Conservation (phyloP, 2,888 invertebrate species). For the Apoda limacodes region DNA sequence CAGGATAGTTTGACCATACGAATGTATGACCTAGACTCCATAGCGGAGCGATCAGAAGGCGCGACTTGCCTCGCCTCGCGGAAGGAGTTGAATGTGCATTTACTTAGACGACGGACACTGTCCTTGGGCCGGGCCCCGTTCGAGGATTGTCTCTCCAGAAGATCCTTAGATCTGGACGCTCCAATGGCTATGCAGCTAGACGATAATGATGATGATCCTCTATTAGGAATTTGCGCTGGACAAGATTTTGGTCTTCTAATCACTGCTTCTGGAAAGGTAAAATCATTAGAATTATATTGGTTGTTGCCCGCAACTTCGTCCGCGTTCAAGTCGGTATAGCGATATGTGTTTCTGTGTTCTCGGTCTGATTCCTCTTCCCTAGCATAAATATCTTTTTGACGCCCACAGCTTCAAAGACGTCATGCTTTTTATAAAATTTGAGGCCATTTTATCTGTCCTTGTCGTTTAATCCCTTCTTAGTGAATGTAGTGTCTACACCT, state of each 20-base stretch:
- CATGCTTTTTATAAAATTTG: too few species aligned
- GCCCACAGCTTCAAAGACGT: too few species aligned
- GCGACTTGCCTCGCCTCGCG: slow-evolving; percentile 31
- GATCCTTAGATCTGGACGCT: slow-evolving; percentile 48
- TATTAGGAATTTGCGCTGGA: slow-evolving; percentile 81
- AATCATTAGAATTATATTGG: slow-evolving; percentile 6
- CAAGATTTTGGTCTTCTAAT: slow-evolving; percentile 91
- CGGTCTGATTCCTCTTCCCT: too few species aligned
- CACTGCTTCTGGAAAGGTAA: slow-evolving; percentile 86
- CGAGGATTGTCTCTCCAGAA: slow-evolving; percentile 40
- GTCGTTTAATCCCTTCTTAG: too few species aligned
- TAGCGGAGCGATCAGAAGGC: slow-evolving; percentile 27
- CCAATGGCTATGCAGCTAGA: slow-evolving; percentile 70
- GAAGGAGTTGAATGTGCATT: slow-evolving; percentile 45
- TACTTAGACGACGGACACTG: slow-evolving; percentile 46
- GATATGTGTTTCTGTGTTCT: neutral
- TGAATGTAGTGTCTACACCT: too few species aligned
- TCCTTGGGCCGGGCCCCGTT: slow-evolving; percentile 49
- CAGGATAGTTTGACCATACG: slow-evolving; percentile 53
- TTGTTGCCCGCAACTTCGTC: too few species aligned
- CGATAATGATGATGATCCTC: slow-evolving; percentile 80
- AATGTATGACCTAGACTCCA: slow-evolving; percentile 42
- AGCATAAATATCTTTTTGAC: too few species aligned
- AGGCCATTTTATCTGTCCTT: too few species aligned
- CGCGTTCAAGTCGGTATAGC: neutral